Evolutionary conservation across 2,888 invertebrate genomes (phyloP), one percentile per base, ranked within the genome.

Genomic region (Sericinus montela): DNA sequence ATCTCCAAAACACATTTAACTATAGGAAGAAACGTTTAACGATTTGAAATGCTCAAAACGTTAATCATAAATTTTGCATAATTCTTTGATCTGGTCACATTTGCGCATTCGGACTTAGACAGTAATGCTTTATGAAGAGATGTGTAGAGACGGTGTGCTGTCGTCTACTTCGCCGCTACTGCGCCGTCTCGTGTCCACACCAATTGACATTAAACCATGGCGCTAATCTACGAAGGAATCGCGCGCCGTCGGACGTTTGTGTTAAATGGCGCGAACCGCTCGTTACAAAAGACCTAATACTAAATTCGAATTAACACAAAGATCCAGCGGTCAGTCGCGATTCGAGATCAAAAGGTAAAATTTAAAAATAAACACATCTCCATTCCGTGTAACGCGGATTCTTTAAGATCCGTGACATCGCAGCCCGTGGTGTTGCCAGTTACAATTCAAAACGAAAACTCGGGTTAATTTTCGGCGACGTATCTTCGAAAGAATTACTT

Each of bases 141-240:
- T 11, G 32, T n/a, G n/a, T 6, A 6, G 37, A n/a, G 28, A 14
- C 5, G 6, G 9, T 10, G 8, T 9, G n/a, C 5, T 10, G 8
- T 35, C 10, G 19, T 29, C 16, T 19, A 19, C n/a, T 13, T 11
- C 6, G n/a, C 25, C 16, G 19, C 29, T n/a, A 47, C 54, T 28
- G 55, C 62, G 62, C 65, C 50, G 40, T 28, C 70, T 65, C 73
- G 73, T 58, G 69, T 58, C 66, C 72, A 30, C 68, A 69, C 59
- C 78, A 76, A 78, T 79, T 77, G 80, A 80, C 80, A 78, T 72
- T 75, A 59, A 78, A 75, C 57, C 73, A 75, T 77, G 75, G 19
- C 68, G 71, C 74, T 72, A 80, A 69, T 75, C 76, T 82, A 83
- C 67, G 68, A 72, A 70, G 75, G 80, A 82, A 79, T 75, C 79